Conservation (phyloP, 2,113 vertebrate genomes). For the Passer domesticus region DNA sequence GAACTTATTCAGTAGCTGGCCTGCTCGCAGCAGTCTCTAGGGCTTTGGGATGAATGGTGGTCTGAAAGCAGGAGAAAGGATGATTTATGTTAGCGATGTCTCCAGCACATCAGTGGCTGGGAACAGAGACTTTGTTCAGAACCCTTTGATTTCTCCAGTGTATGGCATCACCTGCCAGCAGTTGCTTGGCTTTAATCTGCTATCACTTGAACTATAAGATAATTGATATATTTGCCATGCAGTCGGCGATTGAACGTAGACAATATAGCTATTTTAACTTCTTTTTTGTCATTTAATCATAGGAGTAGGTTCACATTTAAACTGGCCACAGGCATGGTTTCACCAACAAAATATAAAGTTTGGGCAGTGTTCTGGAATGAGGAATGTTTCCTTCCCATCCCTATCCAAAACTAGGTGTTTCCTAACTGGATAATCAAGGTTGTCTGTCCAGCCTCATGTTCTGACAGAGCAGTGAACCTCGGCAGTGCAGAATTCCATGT, state of each 20-base stretch:
- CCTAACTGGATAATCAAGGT: background rate
- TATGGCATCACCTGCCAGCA: background rate
- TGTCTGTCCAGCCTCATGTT: background rate
- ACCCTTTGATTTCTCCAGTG: background rate
- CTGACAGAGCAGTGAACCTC: background rate
- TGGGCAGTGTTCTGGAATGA: background rate
- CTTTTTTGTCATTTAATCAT: background rate
- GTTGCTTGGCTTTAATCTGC: background rate
- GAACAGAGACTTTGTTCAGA: background rate
- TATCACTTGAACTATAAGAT: background rate
- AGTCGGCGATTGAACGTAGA: accelerated
- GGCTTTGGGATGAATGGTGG: background rate
- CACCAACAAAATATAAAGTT: background rate
- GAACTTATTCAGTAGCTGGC: background rate
- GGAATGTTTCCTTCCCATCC: background rate
- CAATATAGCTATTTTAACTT: background rate
- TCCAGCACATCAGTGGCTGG: background rate
- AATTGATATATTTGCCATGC: background rate
- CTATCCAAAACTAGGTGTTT: background rate
- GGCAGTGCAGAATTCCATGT: background rate
- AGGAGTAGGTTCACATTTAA: background rate
- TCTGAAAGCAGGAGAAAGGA: background rate
- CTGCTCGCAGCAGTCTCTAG: background rate
- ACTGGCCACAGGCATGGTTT: background rate
- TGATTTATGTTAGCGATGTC: background rate